Conservation (phyloP, 2,113 vertebrate species). For the Smithornis capensis region DNA sequence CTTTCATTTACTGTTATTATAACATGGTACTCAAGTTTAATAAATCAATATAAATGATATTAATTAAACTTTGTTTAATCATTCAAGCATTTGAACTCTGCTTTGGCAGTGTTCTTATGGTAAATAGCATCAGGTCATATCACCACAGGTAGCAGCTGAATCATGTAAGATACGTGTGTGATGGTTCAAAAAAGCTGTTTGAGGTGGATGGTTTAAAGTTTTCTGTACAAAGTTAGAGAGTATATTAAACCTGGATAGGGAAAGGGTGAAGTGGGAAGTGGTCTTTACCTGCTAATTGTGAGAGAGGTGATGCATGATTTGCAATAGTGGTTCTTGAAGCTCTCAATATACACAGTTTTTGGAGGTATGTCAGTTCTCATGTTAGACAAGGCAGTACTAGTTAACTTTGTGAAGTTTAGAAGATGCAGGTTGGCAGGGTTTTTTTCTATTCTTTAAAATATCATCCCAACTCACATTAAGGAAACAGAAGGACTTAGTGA, state of each 20-base stretch:
- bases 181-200: background rate
- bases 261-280: background rate
- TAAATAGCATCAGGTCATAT: background rate
- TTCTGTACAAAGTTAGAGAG: background rate
- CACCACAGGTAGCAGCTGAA: background rate
- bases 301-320: background rate
- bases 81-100: background rate
- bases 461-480: background rate
- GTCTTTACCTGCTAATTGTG: background rate
- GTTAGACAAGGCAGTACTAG: background rate
- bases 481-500: background rate
- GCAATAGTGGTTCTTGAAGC: background rate
- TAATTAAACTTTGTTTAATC: no score
- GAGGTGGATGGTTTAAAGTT: background rate
- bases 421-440: background rate
- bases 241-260: background rate
- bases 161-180: background rate
- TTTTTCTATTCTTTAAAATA: background rate
- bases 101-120: background rate
- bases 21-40: background rate
- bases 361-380: background rate
- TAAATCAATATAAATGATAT: background rate
- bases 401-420: background rate
- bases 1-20: background rate
- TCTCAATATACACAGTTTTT: background rate